Conservation (phyloP, 2,797 vertebrate species). For the Chanos chanos region DNA sequence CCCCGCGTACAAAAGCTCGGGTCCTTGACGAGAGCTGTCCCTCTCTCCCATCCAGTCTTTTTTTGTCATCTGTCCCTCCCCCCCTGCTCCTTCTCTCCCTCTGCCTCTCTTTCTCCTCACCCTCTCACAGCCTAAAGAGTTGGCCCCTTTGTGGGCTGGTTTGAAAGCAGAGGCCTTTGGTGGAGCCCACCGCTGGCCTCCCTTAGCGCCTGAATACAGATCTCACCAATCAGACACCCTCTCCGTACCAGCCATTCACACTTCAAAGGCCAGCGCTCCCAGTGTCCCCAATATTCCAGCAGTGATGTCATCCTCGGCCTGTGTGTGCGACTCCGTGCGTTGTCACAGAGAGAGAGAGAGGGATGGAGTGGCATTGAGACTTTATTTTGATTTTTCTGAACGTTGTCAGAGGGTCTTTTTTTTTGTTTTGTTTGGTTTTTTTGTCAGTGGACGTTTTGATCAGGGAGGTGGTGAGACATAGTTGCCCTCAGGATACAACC, state of each 20-base stretch:
- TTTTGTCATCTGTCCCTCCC: neutral
- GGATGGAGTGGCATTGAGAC: slow-evolving; percentile 35
- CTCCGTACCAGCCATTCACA: slow-evolving; percentile 46
- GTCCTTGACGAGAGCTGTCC: slow-evolving; percentile 20
- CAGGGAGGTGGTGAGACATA: slow-evolving; percentile 1
- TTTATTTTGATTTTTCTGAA: slow-evolving; percentile 22
- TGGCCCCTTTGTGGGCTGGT: too few species aligned
- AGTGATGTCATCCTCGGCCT: slow-evolving; percentile 54
- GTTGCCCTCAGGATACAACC: slow-evolving; percentile 20
- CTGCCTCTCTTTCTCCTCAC: neutral
- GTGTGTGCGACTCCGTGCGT: slow-evolving; percentile 28
- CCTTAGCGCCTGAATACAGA: slow-evolving; percentile 38
- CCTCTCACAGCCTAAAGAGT: too few species aligned
- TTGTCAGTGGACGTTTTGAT: too few species aligned
- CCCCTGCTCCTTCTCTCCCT: neutral
- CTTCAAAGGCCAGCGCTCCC: slow-evolving; percentile 50
- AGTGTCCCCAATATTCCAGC: too few species aligned
- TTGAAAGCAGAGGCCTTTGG: slow-evolving; percentile 44
- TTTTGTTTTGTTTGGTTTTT: too few species aligned
- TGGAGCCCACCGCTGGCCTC: slow-evolving; percentile 39
- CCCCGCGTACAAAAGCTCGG: slow-evolving; percentile 37
- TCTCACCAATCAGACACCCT: slow-evolving; percentile 45
- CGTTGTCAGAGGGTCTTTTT: neutral
- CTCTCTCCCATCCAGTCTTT: slow-evolving; percentile 19
- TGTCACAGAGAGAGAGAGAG: slow-evolving; percentile 30